A percentile compares a stretch with the other conserved stretches of the same genome.
Conservation (phyloP, 2,888 invertebrate species). For the Fragum sueziense region DNA sequence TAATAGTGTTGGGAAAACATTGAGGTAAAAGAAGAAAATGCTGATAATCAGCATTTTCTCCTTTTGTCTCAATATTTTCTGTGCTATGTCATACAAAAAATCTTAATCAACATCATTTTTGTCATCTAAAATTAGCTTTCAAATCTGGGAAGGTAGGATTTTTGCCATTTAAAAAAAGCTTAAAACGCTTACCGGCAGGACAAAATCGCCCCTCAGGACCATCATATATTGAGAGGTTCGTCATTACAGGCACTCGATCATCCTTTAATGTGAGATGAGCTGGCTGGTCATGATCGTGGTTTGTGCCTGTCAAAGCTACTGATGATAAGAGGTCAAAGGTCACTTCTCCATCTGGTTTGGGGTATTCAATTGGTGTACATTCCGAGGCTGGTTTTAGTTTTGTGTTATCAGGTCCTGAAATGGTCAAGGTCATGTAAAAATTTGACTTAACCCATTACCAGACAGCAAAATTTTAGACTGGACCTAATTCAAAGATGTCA, state of each 20-base stretch:
- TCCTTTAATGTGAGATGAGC: constrained; percentile 96
- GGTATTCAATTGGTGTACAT: constrained; percentile 94
- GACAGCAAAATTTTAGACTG: no score
- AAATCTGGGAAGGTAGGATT: no score
- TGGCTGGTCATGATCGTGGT: constrained; percentile 99
- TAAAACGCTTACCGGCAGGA: constrained; percentile 97
- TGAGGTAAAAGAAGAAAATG: no score
- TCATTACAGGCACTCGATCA: constrained; percentile 93
- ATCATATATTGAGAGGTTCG: constrained; percentile 92
- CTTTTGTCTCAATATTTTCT: no score
- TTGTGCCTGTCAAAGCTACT: constrained; percentile 98
- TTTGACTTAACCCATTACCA: no score
- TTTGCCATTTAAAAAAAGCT: no score
- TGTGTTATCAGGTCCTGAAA: constrained; percentile 87
- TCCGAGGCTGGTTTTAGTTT: constrained; percentile 92
- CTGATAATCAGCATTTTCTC: no score
- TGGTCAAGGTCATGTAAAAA: background rate
- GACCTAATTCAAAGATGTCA: no score
- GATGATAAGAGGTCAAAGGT: constrained; percentile 98
- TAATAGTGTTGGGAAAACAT: no score
- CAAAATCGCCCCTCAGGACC: constrained; percentile 99
- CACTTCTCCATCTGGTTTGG: constrained; percentile 97
- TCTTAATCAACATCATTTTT: no score
- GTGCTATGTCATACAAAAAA: no score
- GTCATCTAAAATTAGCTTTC: no score